Base-by-base conservation (phyloP, 1,140 invertebrate species). In the Mesaphorura yosii region DNA sequence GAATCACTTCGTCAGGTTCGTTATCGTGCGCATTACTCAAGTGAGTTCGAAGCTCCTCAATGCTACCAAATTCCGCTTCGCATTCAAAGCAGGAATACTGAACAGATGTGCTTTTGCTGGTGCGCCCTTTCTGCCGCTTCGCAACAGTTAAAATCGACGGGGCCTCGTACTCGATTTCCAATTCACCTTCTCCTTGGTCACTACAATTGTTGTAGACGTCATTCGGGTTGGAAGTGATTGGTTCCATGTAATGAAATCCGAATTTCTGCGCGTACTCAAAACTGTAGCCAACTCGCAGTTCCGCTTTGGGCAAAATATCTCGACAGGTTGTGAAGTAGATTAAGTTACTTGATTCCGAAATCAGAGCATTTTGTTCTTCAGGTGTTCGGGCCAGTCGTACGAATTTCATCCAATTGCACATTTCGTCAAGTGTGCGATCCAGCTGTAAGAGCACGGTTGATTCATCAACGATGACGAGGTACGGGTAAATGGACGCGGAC, bases 351-450 rank as follows among this genome's bases (percentile, higher is more conserved):
- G 7, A 44, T 23, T 62, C 60, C 7, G 25, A 41, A 10, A 62
- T 49, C 5, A 62, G 28, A 41, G 51, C 54, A 55, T 56, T 59
- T 37, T 57, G 54, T 17, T 59, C 57, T 29, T 25, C 31, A 3
- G 51, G 29, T 22, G 47, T 51, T 6, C 39, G 44, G 19, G 57
- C 60, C 7, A 56, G 22, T 48, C 60, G 20, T 7, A 62, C 60
- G 51, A 57, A 59, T 39, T 62, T 62, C 54, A 58, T 62, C 60
- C 60, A 62, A 38, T 62, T 62, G 34, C 57, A 59, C 12, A 59
- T 42, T 17, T 59, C 57, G 46, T 62, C 57, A 46, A 59, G 57
- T 22, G 25, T 47, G 37, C 60, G 27, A 41, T 62, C 54, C 47
- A 62, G 34, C 41, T 58, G 53, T 56, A 55, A 61, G 10, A 57